These are phyloP conservation scores for Sabatieria punctata DNA, from an alignment of 2,888 invertebrate genomes.

Conservation along the genomic window DNA sequence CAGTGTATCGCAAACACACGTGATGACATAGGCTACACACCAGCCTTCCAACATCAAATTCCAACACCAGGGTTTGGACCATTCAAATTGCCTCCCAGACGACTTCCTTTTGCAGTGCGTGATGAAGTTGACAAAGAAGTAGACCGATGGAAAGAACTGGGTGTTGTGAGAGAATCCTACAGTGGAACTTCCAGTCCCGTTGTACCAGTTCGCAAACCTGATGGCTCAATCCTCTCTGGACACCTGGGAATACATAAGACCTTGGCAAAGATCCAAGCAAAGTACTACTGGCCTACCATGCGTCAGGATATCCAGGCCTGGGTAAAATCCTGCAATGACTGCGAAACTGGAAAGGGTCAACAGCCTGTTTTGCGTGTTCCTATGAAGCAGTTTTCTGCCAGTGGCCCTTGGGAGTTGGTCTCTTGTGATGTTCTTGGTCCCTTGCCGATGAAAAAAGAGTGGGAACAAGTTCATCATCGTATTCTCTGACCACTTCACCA, in stretches of 20 bases:
- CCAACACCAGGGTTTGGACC: no score
- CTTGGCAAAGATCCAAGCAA: background rate
- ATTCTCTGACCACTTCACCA: slow-evolving; percentile 12
- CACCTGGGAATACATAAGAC: background rate
- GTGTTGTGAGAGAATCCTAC: no score
- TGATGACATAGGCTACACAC: no score
- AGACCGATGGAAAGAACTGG: no score
- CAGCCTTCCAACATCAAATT: no score
- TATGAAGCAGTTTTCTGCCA: background rate
- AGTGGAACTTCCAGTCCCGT: no score
- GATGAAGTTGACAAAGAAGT: no score
- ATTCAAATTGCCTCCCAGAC: no score
- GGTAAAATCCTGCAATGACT: slow-evolving; percentile 11
- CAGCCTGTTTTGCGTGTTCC: background rate
- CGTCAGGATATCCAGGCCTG: slow-evolving; percentile 8
- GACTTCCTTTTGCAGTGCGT: no score
- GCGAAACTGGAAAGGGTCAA: slow-evolving; percentile 9
- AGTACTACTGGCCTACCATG: slow-evolving; percentile 12
- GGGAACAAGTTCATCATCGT: slow-evolving; percentile 15
- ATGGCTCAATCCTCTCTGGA: no score
- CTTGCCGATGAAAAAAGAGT: slow-evolving; percentile 1
- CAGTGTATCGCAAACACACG: no score
- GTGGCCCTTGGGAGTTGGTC: background rate
- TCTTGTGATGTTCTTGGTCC: slow-evolving; percentile 9
- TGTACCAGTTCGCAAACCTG: no score